A percentile compares a stretch with the other conserved stretches of the same genome.
Evolutionary conservation across 2,888 invertebrate genomes (phyloP).

Genomic region (Parnassius apollo): DNA sequence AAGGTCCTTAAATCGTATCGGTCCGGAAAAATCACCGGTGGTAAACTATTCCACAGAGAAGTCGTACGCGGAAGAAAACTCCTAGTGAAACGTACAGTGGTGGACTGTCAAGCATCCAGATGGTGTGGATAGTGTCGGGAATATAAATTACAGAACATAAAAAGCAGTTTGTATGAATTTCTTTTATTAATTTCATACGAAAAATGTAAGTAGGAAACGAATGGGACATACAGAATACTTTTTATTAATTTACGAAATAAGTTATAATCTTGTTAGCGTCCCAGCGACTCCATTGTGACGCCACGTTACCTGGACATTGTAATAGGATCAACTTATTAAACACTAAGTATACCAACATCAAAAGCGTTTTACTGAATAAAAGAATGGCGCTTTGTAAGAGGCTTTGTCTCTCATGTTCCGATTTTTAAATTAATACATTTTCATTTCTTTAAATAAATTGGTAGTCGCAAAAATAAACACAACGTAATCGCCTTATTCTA

Average conservation of each 20-base stretch:
- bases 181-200: not conserved
- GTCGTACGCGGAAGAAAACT: too few species aligned
- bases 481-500: too few species aligned
- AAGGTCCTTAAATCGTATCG: too few species aligned
- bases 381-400: slow-evolving; percentile 72
- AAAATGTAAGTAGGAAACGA: slow-evolving; percentile 31
- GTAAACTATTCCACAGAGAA: too few species aligned
- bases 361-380: slow-evolving; percentile 65
- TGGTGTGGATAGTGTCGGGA: too few species aligned
- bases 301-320: slow-evolving; percentile 75
- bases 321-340: slow-evolving; percentile 82
- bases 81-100: too few species aligned
- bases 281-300: slow-evolving; percentile 67
- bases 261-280: slow-evolving; percentile 79
- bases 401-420: slow-evolving; percentile 50
- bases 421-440: slow-evolving; percentile 33
- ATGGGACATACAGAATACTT: slow-evolving; percentile 61
- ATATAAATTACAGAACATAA: too few species aligned
- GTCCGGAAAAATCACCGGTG: too few species aligned
- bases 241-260: slow-evolving; percentile 79
- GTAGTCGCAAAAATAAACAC: too few species aligned
- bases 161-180: too few species aligned
- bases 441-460: slow-evolving; percentile 1
- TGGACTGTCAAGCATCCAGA: too few species aligned
- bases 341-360: slow-evolving; percentile 79